Percentiles rank a stretch among this genome's conserved stretches.
Evolutionary conservation across 1,140 invertebrate genomes (phyloP).

Genomic region (Papilio aristodemus): DNA sequence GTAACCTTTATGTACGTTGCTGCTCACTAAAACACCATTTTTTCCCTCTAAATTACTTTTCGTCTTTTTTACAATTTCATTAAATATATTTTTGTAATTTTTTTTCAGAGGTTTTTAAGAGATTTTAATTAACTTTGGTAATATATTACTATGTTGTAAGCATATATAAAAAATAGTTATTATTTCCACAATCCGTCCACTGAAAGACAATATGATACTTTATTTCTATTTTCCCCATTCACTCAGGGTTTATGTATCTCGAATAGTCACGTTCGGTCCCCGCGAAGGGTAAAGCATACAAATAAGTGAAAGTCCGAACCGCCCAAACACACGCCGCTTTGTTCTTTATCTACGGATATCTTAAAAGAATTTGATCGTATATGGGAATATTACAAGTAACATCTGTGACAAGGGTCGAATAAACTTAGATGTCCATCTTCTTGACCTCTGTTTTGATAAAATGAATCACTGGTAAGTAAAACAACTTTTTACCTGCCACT

Average conservation of each 20-base stretch:
- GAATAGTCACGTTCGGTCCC: slow-evolving; percentile 77
- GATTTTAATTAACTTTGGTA: too few relatives aligned
- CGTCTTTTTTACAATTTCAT: too few relatives aligned
- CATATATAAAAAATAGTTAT: slow-evolving; percentile 55
- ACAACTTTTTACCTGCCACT: slow-evolving; percentile 16
- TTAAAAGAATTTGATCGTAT: slow-evolving; percentile 79
- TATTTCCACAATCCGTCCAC: slow-evolving; percentile 67
- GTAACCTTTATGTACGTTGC: too few relatives aligned
- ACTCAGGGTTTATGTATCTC: slow-evolving; percentile 80
- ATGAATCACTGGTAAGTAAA: slow-evolving; percentile 29
- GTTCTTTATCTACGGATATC: slow-evolving; percentile 78
- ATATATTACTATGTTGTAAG: not conserved
- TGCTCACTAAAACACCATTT: too few relatives aligned
- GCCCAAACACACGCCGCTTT: slow-evolving; percentile 70
- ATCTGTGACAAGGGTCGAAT: slow-evolving; percentile 77
- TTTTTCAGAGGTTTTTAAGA: too few relatives aligned
- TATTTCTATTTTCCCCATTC: slow-evolving; percentile 81
- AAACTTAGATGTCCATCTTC: slow-evolving; percentile 67
- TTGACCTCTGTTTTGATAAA: slow-evolving; percentile 42
- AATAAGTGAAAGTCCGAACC: slow-evolving; percentile 78
- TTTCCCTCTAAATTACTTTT: too few relatives aligned
- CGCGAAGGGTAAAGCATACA: slow-evolving; percentile 77
- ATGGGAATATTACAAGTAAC: slow-evolving; percentile 78
- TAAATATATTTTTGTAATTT: too few relatives aligned
- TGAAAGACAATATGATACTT: slow-evolving; percentile 77